Conservation (phyloP, 1,140 invertebrate species). For the Cheumatopsyche charites region DNA sequence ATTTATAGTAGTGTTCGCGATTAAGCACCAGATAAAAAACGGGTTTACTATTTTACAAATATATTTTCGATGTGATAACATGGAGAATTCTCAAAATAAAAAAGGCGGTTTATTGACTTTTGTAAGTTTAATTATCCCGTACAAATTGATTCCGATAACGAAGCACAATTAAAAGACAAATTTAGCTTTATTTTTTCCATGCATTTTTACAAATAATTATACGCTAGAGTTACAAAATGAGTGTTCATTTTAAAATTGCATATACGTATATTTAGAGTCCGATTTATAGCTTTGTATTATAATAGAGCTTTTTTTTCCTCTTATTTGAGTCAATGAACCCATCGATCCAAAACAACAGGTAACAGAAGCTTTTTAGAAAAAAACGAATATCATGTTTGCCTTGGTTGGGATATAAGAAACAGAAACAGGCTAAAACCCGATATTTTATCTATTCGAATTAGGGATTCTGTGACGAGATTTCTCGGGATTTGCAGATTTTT, state of each 20-base stretch:
- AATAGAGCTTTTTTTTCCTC: neutral
- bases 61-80: neutral
- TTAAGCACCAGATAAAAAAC: conserved; percentile 6
- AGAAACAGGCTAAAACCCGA: too few relatives aligned
- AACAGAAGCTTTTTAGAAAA: conserved; percentile 3
- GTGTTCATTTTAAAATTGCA: conserved; percentile 19
- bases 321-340: conserved; percentile 11
- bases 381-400: neutral
- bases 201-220: neutral
- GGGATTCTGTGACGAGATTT: neutral
- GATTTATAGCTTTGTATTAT: neutral
- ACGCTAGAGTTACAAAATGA: neutral
- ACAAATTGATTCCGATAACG: neutral
- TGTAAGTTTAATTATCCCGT: neutral
- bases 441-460: neutral
- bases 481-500: neutral
- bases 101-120: neutral
- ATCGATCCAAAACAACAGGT: neutral
- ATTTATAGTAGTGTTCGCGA: conserved; percentile 16
- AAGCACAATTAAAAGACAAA: neutral
- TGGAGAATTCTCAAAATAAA: neutral
- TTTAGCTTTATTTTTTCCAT: neutral
- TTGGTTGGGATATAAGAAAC: too few relatives aligned
- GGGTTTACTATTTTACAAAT: neutral
- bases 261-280: conserved; percentile 11